Base-by-base conservation (phyloP, 2,888 invertebrate species). In the Brachyopa scutellaris region DNA sequence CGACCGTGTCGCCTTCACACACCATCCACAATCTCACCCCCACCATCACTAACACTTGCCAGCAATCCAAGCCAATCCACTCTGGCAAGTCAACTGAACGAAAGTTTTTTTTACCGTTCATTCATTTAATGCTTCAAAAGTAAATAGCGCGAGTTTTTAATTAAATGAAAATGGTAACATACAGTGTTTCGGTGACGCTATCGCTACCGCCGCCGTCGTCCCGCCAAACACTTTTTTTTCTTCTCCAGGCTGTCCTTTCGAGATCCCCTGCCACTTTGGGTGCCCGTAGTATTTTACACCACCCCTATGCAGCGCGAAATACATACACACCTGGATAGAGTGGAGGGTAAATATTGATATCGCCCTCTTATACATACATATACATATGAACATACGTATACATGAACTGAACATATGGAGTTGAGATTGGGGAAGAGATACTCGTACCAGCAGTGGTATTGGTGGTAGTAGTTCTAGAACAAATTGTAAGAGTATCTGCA, bases 81-180 rank as follows among this genome's bases (percentile, higher is more conserved):
- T 82, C 53, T 49, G 33, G 53, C 53, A 70, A 76, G 76, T 80
- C 53, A 70, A 76, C 76, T 76, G 69, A 51, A 76, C 70, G 77
- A 76, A 82, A 82, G 51, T 72, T 76, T 72, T 72, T 72, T 76
- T 72, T 72, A 57, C 55, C 70, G 53, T 82, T 77, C 77, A 77
- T 72, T 77, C 82, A 77, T 45, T 77, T 66, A 77, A 72, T 70
- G 77, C 77, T 70, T 57, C 70, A 77, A 82, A 77, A 82, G 82
- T 77, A 77, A 82, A 77, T 72, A 82, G 70, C 77, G 70, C 70
- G 77, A 82, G 70, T 82, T 82, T 82, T 82, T 82, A 82, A 82
- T 82, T 82, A 82, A 82, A 82, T 82, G 82, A 72, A 82, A 82
- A 72, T 77, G 64, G 61, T 70, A 53, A 66, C 76, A 74, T 82